Percentiles rank a stretch among this genome's conserved stretches.
These are phyloP conservation scores for Laothoe populi DNA, from an alignment of 2,888 invertebrate species.

Conservation along the genomic window DNA sequence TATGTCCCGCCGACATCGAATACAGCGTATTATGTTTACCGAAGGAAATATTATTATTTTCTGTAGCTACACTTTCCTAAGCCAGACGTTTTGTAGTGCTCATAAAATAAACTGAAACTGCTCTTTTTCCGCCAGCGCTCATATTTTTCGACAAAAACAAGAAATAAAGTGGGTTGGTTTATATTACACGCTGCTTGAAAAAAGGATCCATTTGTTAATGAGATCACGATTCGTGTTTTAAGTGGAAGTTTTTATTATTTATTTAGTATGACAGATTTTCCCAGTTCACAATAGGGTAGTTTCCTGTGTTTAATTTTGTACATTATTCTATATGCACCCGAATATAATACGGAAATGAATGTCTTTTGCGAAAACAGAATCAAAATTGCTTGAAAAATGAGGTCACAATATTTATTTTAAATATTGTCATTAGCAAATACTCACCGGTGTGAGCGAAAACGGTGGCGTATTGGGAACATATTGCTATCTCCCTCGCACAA, in stretches of 20 bases:
- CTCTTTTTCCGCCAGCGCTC: conserved; percentile 7
- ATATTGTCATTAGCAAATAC: no score
- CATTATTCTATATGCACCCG: no score
- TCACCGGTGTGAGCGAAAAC: no score
- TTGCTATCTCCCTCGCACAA: no score
- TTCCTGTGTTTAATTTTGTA: no score
- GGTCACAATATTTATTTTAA: no score
- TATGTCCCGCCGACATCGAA: not conserved
- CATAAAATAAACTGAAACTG: conserved; percentile 9
- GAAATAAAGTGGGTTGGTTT: conserved; percentile 4
- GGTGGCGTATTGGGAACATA: no score
- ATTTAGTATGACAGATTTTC: no score
- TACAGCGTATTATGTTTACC: not conserved
- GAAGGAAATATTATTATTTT: conserved; percentile 13
- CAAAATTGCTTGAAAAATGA: no score
- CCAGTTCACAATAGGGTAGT: no score
- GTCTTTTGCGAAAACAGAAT: no score
- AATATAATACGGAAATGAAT: no score
- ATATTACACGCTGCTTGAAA: not conserved
- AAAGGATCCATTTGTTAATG: conserved; percentile 6
- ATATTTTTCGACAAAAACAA: conserved; percentile 16
- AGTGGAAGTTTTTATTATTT: not conserved
- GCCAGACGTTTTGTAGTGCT: conserved; percentile 11
- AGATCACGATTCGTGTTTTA: not conserved
- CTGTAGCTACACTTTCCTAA: conserved; percentile 1